These are phyloP conservation scores for Pangasius sanitwongsei DNA, from an alignment of 2,797 vertebrate species.

Conservation along the genomic window DNA sequence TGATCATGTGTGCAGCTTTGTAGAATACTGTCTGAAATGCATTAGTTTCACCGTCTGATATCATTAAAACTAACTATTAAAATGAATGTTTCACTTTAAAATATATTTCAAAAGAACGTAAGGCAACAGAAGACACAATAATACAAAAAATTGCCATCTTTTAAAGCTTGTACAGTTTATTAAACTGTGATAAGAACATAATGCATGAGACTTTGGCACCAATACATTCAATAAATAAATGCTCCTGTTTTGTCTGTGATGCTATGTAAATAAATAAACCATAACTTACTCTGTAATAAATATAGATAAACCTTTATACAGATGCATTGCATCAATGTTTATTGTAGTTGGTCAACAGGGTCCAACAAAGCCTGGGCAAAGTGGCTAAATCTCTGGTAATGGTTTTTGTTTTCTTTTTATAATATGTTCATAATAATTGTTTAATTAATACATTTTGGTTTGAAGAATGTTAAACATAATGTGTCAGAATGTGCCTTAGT, in stretches of 20 bases:
- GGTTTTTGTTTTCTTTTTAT: not conserved
- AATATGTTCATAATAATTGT: not conserved
- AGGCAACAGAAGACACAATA: not conserved
- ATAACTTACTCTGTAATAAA: constrained; percentile 73
- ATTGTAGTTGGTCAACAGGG: constrained; percentile 60
- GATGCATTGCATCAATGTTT: constrained; percentile 71
- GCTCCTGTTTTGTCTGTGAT: constrained; percentile 60
- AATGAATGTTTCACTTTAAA: no score
- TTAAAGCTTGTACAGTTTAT: constrained; percentile 62
- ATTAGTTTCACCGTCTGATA: not conserved
- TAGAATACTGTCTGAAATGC: not conserved
- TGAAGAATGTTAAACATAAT: not conserved
- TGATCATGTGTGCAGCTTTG: not conserved
- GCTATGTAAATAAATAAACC: constrained; percentile 69
- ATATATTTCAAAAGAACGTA: no score
- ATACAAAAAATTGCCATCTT: not conserved
- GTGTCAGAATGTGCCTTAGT: constrained; percentile 2
- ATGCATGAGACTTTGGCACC: constrained; percentile 69
- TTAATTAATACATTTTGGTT: not conserved
- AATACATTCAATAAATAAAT: constrained; percentile 67
- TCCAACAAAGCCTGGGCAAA: constrained; percentile 60
- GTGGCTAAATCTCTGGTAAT: constrained; percentile 30
- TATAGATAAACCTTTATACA: constrained; percentile 63
- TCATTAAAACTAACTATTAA: not conserved
- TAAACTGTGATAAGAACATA: constrained; percentile 62